phyloP scores from a whole-genome alignment of 53 echinoderm and acorn worm species.

The Crossaster papposus region DNA sequence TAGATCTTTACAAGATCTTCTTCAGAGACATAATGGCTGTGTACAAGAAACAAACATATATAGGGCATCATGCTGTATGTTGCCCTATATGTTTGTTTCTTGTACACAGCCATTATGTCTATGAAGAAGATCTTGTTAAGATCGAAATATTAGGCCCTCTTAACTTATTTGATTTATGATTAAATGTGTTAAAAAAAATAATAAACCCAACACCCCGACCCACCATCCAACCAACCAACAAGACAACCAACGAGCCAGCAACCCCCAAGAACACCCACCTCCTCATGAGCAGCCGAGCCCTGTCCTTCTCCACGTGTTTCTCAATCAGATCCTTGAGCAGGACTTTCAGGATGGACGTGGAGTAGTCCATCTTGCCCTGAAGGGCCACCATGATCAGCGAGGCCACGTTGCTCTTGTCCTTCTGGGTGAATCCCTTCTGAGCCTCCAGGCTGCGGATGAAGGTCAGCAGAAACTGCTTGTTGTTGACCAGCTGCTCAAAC shows the following conservation, averaged over 20 bases:
- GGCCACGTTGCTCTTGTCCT: constrained; percentile 89
- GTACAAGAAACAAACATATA: too few relatives aligned
- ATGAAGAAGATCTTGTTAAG: too few relatives aligned
- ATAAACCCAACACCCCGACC: background rate
- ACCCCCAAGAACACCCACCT: constrained; percentile 60
- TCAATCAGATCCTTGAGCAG: constrained; percentile 78
- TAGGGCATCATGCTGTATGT: too few relatives aligned
- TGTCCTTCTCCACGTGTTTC: constrained; percentile 75
- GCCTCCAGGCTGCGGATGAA: constrained; percentile 88
- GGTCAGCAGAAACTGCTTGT: constrained; percentile 89
- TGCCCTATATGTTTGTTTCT: too few relatives aligned
- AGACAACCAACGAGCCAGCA: background rate
- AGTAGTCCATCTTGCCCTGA: constrained; percentile 94
- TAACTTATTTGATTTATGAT: too few relatives aligned
- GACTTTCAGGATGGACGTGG: constrained; percentile 78
- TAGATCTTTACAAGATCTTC: too few relatives aligned
- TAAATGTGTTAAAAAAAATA: too few relatives aligned
- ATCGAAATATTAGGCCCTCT: too few relatives aligned
- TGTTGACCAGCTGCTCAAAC: constrained; percentile 84
- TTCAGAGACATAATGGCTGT: too few relatives aligned
- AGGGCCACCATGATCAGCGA: constrained; percentile 87
- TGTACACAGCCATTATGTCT: too few relatives aligned
- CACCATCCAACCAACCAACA: too few relatives aligned
- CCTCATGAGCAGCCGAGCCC: constrained; percentile 80
- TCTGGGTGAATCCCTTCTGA: constrained; percentile 77